Conservation (phyloP, 1,140 invertebrate species). For the Musca domestica region DNA sequence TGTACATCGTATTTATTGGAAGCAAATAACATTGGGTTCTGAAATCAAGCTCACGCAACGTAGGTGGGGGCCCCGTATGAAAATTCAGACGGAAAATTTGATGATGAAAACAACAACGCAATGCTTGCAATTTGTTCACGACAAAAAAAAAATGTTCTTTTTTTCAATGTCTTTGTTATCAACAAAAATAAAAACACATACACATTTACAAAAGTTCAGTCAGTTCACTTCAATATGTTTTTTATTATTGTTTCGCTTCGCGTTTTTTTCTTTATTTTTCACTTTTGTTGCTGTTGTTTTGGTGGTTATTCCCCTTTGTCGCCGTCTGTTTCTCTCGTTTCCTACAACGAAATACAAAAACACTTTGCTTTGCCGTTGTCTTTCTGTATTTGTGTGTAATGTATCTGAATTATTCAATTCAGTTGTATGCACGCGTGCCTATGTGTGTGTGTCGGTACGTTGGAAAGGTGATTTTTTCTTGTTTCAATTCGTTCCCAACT, state of each 20-base stretch:
- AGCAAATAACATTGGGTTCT: constrained; percentile 12
- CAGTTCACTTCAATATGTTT: background rate
- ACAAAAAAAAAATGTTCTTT: background rate
- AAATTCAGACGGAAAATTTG: constrained; percentile 8
- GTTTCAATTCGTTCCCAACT: no score
- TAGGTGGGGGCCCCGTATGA: no score
- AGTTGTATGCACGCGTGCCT: no score
- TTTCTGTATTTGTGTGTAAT: no score
- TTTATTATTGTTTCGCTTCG: constrained; percentile 4
- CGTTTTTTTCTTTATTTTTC: background rate
- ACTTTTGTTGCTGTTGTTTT: no score
- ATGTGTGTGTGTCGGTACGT: no score
- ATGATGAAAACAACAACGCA: constrained; percentile 14
- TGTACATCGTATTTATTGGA: constrained; percentile 11
- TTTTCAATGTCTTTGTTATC: constrained; percentile 15
- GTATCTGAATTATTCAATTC: no score
- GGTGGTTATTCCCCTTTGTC: no score
- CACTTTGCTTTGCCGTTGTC: no score
- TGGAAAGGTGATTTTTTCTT: no score
- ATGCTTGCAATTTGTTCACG: background rate
- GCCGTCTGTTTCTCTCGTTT: no score
- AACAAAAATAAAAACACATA: constrained; percentile 5
- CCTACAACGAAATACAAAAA: no score
- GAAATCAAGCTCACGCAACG: background rate
- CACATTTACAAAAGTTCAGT: background rate